Evolutionary conservation across 2,113 vertebrate species (phyloP).

Genomic region (Psephotus haematonotus): DNA sequence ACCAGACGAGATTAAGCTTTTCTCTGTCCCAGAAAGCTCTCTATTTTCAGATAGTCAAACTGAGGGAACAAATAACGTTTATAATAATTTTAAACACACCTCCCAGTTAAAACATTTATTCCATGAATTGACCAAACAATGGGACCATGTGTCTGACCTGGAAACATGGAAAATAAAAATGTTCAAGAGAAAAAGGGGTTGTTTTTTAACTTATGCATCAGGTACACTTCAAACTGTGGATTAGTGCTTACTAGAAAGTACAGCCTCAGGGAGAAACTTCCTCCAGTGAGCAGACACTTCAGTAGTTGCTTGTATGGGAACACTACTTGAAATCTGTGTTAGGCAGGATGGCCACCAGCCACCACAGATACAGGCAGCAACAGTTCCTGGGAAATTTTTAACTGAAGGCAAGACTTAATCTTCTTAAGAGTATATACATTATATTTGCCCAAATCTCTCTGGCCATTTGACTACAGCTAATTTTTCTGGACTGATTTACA

Average conservation of each 20-base stretch:
- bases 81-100: neutral
- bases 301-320: neutral
- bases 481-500: neutral
- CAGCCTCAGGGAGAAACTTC: neutral
- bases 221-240: neutral
- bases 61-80: neutral
- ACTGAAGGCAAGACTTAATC: neutral
- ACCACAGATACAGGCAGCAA: neutral
- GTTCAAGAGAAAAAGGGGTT: too few species aligned
- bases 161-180: neutral
- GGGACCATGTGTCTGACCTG: neutral
- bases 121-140: neutral
- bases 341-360: neutral
- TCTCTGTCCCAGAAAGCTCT: slow-evolving; percentile 16
- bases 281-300: neutral
- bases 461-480: neutral
- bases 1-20: slow-evolving; percentile 4
- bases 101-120: neutral
- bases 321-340: neutral
- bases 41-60: slow-evolving; percentile 10
- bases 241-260: neutral
- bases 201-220: neutral
- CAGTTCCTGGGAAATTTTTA: neutral
- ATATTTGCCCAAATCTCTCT: neutral
- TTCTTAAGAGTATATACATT: neutral